Conservation (phyloP, 2,888 invertebrate genomes). For the Plebejus melissa region DNA sequence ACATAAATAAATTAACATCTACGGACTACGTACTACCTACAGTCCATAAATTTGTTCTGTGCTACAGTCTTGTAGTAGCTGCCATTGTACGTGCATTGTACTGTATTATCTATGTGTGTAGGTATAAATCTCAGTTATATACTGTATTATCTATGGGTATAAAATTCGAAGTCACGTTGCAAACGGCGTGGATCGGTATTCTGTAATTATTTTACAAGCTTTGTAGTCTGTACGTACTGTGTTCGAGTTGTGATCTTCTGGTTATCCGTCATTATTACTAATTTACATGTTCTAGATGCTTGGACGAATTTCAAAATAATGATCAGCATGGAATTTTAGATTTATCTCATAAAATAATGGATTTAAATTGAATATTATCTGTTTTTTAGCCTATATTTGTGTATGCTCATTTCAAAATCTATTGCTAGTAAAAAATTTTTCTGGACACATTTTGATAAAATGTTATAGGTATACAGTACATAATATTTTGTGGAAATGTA, state of each 20-base stretch:
- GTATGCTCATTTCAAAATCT: not conserved
- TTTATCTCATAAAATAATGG: not conserved
- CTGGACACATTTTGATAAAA: not conserved
- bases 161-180: conserved; percentile 76
- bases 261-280: conserved; percentile 34
- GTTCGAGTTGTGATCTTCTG: conserved; percentile 33
- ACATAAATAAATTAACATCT: no score
- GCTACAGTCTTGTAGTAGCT: no score
- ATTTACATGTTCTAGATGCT: conserved; percentile 37
- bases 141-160: not conserved
- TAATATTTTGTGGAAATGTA: not conserved
- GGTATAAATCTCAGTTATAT: not conserved
- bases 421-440: not conserved
- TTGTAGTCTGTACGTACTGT: conserved; percentile 32
- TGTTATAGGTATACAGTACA: not conserved
- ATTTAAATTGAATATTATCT: conserved; percentile 1
- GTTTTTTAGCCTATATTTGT: not conserved
- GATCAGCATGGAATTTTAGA: not conserved
- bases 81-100: no score
- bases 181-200: conserved; percentile 71
- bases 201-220: conserved; percentile 15
- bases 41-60: no score
- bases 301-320: not conserved
- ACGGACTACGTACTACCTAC: no score
- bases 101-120: no score